Base-by-base conservation (phyloP, 2,888 invertebrate genomes). In the Nineta flava region DNA sequence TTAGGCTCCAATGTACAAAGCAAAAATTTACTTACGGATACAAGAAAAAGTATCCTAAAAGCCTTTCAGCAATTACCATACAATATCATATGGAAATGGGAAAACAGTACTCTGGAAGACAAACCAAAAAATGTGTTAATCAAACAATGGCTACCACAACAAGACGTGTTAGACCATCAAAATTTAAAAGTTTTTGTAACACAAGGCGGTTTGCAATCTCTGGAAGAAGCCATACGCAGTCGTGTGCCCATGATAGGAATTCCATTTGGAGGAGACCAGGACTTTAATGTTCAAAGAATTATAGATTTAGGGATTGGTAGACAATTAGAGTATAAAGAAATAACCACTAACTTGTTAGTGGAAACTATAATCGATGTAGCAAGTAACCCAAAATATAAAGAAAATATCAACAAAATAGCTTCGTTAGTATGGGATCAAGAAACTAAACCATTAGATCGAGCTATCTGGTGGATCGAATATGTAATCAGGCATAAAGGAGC, bases 1-100 rank as follows among this genome's bases (percentile, higher is more conserved):
- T 55, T 65, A 34, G 65, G 65, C 4, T 59, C 63, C 1, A 60
- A 59, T 38, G 57, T 62, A 2, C 57, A 59, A 50, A 59, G 58
- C 19, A 55, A 47, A 7, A 50, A 53, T 35, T 48, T 64, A 52
- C 51, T 59, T 1, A 50, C 54, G 15, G 50, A 57, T 6, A 56
- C 55, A 17, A 51, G 55, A 10, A 38, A 57, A 13, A 53, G 54
- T 17, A 56, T 65, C 34, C 16, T 61, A 12, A 54, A 58, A 9
- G 58, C 57, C 1, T 61, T 64, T 47, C 44, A 56, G 2, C 56
- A 57, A 50, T 50, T 62, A 44, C 59, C 60, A 12, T 61, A 58
- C 43, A 56, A 53, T 41, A 57, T 62, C 7, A 49, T 64, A 3
- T 64, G 63, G 63, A 63, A 62, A 53, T 62, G 56, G 54, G 62